Evolutionary conservation across 30 jellyfish, hydroid and myxozoan genomes (phyloP), one percentile per base, ranked within the genome.

Genomic region (Catostylus mosaicus): DNA sequence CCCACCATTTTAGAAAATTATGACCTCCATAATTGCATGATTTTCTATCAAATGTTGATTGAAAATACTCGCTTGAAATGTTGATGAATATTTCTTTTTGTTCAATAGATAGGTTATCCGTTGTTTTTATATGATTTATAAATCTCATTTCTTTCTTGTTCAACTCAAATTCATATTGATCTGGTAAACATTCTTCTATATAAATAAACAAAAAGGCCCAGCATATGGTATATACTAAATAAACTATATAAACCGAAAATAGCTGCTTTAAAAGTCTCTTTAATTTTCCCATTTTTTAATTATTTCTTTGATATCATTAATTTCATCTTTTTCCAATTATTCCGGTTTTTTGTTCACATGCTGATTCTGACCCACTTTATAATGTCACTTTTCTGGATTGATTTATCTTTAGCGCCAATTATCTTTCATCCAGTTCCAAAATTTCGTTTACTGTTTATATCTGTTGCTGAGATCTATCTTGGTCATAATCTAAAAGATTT

Each of bases 131-230:
- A 31, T 14, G 61, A 26, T 31, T 8, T 56, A 35, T 22, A 59
- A 75, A 56, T 19, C 35, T 19, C 43, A 31, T 72, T 26, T 29
- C 16, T 3, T 33, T 30, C 30, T 80, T 66, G 43, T 34, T 51
- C 33, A 48, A 2, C 23, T 47, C 50, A 8, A 24, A 26, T 0
- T 30, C 45, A 14, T 62, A 7, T 31, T 30, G 8, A 18, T 35
- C 75, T 27, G 82, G 63, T 30, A 79, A 60, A 70, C 91, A 81
- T 24, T 81, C 91, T 67, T 81, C 91, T 30, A 81, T 19, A 32
- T 81, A 81, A 6, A 81, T 32, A 34, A 81, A 81, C 22, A 81
- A 34, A 24, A 31, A 57, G 16, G 84, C 84, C 32, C 91, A 75
- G 30, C 59, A 33, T n/a, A 81, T 20, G 6, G 84, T 38, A 59